Evolutionary conservation across 2,797 vertebrate genomes (phyloP).

Genomic region (Syngnathus acus): DNA sequence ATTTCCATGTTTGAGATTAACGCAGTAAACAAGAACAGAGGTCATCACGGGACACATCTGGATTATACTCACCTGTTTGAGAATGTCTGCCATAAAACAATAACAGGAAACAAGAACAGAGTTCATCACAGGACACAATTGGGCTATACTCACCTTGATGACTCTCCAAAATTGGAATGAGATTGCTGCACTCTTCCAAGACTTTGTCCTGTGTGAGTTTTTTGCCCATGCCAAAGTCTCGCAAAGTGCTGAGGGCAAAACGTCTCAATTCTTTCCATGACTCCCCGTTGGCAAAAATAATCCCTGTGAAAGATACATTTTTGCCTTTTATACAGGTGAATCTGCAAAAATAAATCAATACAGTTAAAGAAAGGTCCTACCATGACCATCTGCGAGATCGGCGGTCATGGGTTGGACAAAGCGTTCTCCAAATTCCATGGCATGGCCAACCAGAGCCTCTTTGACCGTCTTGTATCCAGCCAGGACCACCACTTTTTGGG

Average conservation of each 20-base stretch:
- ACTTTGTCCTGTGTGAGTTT: conserved; percentile 59
- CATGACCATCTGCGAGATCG: conserved; percentile 38
- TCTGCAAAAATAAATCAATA: neutral
- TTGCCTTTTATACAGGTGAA: neutral
- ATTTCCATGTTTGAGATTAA: too few species aligned
- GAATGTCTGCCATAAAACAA: too few species aligned
- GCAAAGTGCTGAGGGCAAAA: conserved; percentile 59
- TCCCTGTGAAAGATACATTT: conserved; percentile 38
- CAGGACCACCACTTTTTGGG: conserved; percentile 60
- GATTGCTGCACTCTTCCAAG: conserved; percentile 56
- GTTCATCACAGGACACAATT: neutral
- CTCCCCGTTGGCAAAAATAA: conserved; percentile 67
- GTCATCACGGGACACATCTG: too few species aligned
- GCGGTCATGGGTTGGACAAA: conserved; percentile 31
- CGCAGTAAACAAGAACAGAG: too few species aligned
- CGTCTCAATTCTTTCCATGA: conserved; percentile 68
- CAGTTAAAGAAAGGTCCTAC: conserved; percentile 27
- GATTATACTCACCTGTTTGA: too few species aligned
- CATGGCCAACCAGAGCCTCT: conserved; percentile 55
- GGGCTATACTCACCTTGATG: conserved; percentile 46
- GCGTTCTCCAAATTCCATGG: conserved; percentile 63
- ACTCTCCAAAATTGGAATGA: conserved; percentile 51
- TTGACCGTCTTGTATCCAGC: conserved; percentile 61
- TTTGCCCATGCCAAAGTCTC: conserved; percentile 71
- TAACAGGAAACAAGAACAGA: neutral